phyloP scores from a whole-genome alignment of 2,113 vertebrate genomes.

The Callocephalon fimbriatum region DNA sequence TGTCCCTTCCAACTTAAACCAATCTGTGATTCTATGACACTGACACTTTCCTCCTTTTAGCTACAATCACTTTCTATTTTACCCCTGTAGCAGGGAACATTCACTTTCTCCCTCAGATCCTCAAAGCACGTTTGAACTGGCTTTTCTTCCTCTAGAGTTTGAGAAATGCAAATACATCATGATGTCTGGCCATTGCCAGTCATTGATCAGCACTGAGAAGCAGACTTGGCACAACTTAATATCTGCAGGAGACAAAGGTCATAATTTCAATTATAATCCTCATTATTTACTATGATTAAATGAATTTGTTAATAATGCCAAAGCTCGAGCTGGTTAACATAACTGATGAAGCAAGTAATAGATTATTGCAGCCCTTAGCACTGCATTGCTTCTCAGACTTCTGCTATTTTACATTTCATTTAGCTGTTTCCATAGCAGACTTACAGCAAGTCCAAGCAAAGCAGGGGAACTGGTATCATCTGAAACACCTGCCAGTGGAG shows the following conservation, averaged over 20 bases:
- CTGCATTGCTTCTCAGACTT: not conserved
- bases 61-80: not conserved
- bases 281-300: conserved; percentile 56
- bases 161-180: not conserved
- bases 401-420: not conserved
- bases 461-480: not conserved
- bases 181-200: not conserved
- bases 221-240: conserved; percentile 4
- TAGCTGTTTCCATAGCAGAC: not conserved
- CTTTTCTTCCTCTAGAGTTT: not conserved
- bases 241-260: conserved; percentile 23
- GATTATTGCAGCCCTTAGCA: not conserved
- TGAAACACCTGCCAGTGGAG: not conserved
- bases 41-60: not conserved
- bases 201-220: conserved; percentile 41
- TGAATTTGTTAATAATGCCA: conserved; percentile 40
- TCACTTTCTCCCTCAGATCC: not conserved
- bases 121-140: not conserved
- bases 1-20: too few species aligned
- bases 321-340: conserved; percentile 43
- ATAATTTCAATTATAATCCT: conserved; percentile 52
- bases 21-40: too few species aligned
- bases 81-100: not conserved
- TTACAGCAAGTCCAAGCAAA: not conserved
- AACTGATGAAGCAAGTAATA: conserved; percentile 56